These are phyloP conservation scores for Anticlea derivata DNA, from an alignment of 2,888 invertebrate genomes.

Conservation along the genomic window DNA sequence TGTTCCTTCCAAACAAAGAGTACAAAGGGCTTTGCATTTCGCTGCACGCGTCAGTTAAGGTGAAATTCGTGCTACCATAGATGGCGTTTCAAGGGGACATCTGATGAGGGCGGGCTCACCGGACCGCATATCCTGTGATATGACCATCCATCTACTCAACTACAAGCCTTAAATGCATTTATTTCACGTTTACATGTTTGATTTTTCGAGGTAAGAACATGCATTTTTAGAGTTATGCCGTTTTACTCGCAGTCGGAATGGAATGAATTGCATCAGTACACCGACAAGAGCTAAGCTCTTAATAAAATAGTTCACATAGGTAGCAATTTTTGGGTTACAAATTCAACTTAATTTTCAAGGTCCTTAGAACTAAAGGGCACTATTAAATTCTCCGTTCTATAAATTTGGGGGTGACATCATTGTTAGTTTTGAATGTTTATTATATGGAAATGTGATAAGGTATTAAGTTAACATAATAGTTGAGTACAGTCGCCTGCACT, in stretches of 20 bases:
- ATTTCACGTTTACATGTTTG: constrained; percentile 37
- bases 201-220: constrained; percentile 8
- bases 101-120: constrained; percentile 64
- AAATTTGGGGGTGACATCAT: constrained; percentile 25
- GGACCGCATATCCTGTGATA: constrained; percentile 75
- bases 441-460: constrained; percentile 4
- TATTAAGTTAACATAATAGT: neutral
- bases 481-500: too few relatives aligned
- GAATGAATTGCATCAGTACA: too few relatives aligned
- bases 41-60: constrained; percentile 65
- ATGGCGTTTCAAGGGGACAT: constrained; percentile 70
- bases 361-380: constrained; percentile 15
- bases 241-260: too few relatives aligned
- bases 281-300: too few relatives aligned
- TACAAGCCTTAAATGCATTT: constrained; percentile 51
- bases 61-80: constrained; percentile 68
- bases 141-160: constrained; percentile 49
- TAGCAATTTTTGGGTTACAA: too few relatives aligned
- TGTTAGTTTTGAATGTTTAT: constrained; percentile 14
- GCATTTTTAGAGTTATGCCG: too few relatives aligned
- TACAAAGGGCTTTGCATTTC: constrained; percentile 41
- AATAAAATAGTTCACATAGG: too few relatives aligned
- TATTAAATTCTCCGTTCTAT: constrained; percentile 14
- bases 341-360: too few relatives aligned
- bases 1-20: constrained; percentile 27